Conservation (phyloP, 2,797 vertebrate species). For the Macropodus opercularis region DNA sequence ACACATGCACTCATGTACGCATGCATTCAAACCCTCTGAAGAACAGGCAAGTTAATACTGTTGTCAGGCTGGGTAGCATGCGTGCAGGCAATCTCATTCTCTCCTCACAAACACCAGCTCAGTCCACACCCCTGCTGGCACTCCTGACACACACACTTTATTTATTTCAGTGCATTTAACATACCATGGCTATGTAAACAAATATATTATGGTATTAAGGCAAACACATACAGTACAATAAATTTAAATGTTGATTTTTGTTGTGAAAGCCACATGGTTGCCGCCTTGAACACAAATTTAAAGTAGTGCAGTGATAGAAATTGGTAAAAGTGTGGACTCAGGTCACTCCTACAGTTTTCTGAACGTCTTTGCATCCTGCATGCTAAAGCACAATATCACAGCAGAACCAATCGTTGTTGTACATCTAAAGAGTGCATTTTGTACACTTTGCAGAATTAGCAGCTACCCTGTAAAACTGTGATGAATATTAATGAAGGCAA, state of each 20-base stretch:
- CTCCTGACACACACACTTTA: constrained; percentile 22
- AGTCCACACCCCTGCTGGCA: constrained; percentile 17
- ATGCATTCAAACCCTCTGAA: constrained; percentile 67
- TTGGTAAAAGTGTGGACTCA: constrained; percentile 66
- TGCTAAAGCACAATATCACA: constrained; percentile 24
- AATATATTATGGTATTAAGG: constrained; percentile 4
- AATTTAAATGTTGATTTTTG: constrained; percentile 13
- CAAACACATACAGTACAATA: constrained; percentile 28
- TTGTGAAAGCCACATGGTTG: constrained; percentile 31
- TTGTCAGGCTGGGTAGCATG: constrained; percentile 79
- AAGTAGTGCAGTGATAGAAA: constrained; percentile 13
- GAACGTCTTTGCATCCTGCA: constrained; percentile 24
- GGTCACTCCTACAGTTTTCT: constrained; percentile 71
- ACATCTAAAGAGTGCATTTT: background rate
- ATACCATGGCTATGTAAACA: constrained; percentile 25
- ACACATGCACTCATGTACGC: constrained; percentile 48
- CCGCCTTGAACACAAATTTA: constrained; percentile 40
- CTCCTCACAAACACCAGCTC: constrained; percentile 32
- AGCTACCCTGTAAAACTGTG: background rate
- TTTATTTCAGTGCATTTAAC: constrained; percentile 33
- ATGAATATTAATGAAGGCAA: constrained; percentile 22
- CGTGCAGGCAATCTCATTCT: constrained; percentile 76
- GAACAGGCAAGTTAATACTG: constrained; percentile 76
- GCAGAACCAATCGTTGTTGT: constrained; percentile 12
- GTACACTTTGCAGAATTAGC: background rate